Percentiles rank a stretch among this genome's conserved stretches.
Conservation (phyloP, 2,888 invertebrate species). For the Dermolepida albohirtum region DNA sequence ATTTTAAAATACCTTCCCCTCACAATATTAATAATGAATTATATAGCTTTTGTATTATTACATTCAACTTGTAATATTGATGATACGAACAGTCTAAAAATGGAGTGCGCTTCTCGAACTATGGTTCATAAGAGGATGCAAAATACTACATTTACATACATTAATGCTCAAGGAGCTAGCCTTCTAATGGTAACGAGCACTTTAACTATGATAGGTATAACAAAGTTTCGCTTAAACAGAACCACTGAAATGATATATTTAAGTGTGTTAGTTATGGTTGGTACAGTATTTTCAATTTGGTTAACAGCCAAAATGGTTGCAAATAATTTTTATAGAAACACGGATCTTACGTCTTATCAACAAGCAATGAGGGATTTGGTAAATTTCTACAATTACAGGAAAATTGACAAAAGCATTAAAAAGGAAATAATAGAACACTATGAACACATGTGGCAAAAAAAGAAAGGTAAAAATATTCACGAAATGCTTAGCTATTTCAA, state of each 20-base stretch:
- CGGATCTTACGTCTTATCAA: constrained; percentile 49
- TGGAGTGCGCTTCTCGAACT: constrained; percentile 15
- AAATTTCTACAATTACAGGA: constrained; percentile 47
- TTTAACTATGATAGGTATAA: constrained; percentile 35
- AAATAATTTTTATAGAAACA: constrained; percentile 43
- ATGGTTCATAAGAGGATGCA: constrained; percentile 21
- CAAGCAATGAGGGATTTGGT: constrained; percentile 50
- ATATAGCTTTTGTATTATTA: constrained; percentile 31
- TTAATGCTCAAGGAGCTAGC: constrained; percentile 32
- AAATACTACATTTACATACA: constrained; percentile 8
- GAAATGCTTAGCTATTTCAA: constrained; percentile 43
- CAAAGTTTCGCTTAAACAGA: constrained; percentile 20
- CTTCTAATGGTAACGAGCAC: constrained; percentile 18
- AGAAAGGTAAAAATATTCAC: constrained; percentile 44
- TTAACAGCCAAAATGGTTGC: constrained; percentile 43
- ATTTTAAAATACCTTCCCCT: constrained; percentile 42
- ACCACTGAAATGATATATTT: constrained; percentile 27
- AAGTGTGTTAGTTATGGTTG: constrained; percentile 18
- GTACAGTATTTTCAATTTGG: constrained; percentile 33
- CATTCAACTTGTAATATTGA: constrained; percentile 37
- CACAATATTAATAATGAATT: constrained; percentile 35
- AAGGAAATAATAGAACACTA: constrained; percentile 50
- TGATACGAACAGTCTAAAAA: neutral
- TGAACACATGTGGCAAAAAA: constrained; percentile 50
- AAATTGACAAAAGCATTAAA: constrained; percentile 48